Conservation (phyloP, 2,113 vertebrate genomes). For the Forbesichthys papilliferus region DNA sequence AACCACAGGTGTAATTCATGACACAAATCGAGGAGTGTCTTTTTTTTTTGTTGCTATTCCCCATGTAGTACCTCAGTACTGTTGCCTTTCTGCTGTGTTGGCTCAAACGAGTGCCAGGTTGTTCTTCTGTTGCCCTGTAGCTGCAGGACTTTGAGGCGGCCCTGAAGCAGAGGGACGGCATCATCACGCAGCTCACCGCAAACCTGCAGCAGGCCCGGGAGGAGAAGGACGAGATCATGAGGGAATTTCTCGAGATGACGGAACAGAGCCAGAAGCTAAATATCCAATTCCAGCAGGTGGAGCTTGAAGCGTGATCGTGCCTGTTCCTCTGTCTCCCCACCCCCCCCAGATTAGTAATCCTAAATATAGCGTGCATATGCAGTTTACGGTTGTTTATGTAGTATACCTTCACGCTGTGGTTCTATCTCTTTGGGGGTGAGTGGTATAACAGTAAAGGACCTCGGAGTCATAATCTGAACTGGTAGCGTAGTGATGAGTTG, state of each 20-base stretch:
- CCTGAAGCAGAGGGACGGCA: constrained; percentile 93
- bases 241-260: constrained; percentile 91
- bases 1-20: too few relatives aligned
- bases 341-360: too few relatives aligned
- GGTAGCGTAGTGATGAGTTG: too few relatives aligned
- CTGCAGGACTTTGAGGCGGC: constrained; percentile 96
- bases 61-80: not conserved
- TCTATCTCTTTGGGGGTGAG: not conserved
- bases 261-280: constrained; percentile 95
- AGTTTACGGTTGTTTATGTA: not conserved
- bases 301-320: constrained; percentile 3
- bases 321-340: too few relatives aligned
- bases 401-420: not conserved
- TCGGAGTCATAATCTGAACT: too few relatives aligned
- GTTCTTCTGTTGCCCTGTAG: constrained; percentile 60
- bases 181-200: constrained; percentile 95
- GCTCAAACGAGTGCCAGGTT: not conserved
- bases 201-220: constrained; percentile 92
- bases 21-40: too few relatives aligned
- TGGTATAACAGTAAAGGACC: too few relatives aligned
- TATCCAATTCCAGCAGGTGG: constrained; percentile 95
- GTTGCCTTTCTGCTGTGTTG: not conserved
- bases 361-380: too few relatives aligned
- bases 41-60: too few relatives aligned
- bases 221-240: constrained; percentile 94